Percentiles rank a stretch among this genome's conserved stretches.
Conservation (phyloP, 1,140 invertebrate genomes). For the Philopotamus ludificatus region DNA sequence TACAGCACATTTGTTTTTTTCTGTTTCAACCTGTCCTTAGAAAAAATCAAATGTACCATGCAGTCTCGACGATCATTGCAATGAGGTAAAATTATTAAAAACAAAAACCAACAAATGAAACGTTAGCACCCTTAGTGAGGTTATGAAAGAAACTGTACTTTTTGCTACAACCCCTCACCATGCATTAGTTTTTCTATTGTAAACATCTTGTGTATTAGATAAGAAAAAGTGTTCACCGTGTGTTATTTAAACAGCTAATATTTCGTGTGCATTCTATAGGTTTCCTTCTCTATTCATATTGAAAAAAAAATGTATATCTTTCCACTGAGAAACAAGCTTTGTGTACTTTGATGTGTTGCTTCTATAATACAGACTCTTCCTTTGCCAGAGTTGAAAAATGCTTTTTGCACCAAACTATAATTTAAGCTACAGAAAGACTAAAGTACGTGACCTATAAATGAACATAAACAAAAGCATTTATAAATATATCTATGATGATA, state of each 20-base stretch:
- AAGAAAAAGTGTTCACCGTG: too few relatives aligned
- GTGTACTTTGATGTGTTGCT: conserved; percentile 4
- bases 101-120: conserved; percentile 21
- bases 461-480: too few relatives aligned
- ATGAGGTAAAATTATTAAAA: conserved; percentile 73
- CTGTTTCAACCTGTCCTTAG: conserved; percentile 47
- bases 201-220: too few relatives aligned
- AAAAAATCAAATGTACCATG: conserved; percentile 89
- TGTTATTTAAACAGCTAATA: too few relatives aligned
- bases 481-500: too few relatives aligned
- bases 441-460: too few relatives aligned
- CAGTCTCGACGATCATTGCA: conserved; percentile 85
- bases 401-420: conserved; percentile 1
- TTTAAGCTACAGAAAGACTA: too few relatives aligned
- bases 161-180: neutral
- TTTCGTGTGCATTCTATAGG: too few relatives aligned
- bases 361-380: conserved; percentile 1
- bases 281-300: too few relatives aligned
- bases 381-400: conserved; percentile 1
- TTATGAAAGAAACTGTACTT: neutral
- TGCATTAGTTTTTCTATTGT: neutral
- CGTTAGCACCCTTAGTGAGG: conserved; percentile 31
- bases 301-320: too few relatives aligned
- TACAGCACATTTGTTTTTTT: conserved; percentile 30
- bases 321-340: neutral